A percentile compares a stretch with the other conserved stretches of the same genome.
Conservation (phyloP, 2,113 vertebrate species). For the Pelmatolapia mariae region DNA sequence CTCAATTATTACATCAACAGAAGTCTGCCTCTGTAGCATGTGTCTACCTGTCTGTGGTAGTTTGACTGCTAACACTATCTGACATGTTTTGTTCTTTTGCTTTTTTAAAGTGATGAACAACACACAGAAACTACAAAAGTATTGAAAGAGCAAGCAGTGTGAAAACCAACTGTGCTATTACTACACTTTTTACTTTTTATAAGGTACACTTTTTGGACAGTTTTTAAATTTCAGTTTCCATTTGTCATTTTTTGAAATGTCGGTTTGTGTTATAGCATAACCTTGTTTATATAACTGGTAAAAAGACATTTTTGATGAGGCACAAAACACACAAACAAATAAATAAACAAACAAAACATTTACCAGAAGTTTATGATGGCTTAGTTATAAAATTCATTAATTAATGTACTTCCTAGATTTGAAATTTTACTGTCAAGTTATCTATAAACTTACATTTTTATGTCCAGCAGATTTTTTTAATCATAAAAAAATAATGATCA, state of each 20-base stretch:
- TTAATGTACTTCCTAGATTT: background rate
- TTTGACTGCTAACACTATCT: background rate
- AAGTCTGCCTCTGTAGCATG: background rate
- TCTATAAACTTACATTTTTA: background rate
- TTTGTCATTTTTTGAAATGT: background rate
- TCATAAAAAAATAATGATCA: background rate
- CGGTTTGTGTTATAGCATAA: background rate
- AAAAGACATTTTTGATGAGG: background rate
- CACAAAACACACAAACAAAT: background rate
- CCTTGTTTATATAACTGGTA: accelerated
- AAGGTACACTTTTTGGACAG: background rate
- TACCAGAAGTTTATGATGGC: background rate
- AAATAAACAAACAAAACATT: background rate
- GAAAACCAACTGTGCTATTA: background rate
- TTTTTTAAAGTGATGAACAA: background rate
- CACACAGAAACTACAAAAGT: background rate
- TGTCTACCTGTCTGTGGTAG: background rate
- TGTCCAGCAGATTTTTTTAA: background rate
- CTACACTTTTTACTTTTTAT: background rate
- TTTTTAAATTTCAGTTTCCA: background rate
- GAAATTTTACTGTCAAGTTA: background rate
- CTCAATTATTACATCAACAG: slow-evolving; percentile 8
- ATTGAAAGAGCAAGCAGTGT: background rate
- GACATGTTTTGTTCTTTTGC: background rate
- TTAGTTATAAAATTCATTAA: background rate